phyloP scores from a whole-genome alignment of 2,797 vertebrate genomes.

The Gadopsis bispinosus region DNA sequence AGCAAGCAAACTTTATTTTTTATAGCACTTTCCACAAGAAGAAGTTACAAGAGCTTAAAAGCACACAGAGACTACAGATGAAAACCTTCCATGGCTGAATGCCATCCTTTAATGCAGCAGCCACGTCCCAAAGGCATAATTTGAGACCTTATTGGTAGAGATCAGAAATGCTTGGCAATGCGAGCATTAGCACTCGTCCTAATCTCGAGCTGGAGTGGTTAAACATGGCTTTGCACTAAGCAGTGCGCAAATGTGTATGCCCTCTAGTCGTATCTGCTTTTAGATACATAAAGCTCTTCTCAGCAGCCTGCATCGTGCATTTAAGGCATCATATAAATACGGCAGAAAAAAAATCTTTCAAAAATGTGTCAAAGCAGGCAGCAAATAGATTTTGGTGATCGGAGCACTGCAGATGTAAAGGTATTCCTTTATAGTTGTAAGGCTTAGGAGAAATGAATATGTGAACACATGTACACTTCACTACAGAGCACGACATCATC shows the following conservation, averaged over 20 bases:
- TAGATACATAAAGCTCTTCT: not conserved
- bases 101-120: not conserved
- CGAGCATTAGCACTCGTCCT: conserved; percentile 2
- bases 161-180: conserved; percentile 3
- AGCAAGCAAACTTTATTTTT: not conserved
- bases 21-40: not conserved
- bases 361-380: not conserved
- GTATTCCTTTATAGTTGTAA: not conserved
- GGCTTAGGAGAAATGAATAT: not conserved
- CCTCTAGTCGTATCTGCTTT: not conserved
- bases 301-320: not conserved
- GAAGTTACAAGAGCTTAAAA: not conserved
- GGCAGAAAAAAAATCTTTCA: not conserved
- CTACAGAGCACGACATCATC: not conserved
- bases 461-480: not conserved
- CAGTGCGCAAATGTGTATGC: not conserved
- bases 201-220: conserved; percentile 17
- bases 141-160: not conserved
- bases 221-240: not conserved
- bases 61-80: not conserved
- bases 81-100: not conserved
- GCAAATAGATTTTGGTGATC: not conserved
- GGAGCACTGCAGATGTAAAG: not conserved
- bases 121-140: not conserved
- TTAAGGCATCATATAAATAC: not conserved